Conservation (phyloP, 2,113 vertebrate genomes). For the Emydocephalus ijimae region DNA sequence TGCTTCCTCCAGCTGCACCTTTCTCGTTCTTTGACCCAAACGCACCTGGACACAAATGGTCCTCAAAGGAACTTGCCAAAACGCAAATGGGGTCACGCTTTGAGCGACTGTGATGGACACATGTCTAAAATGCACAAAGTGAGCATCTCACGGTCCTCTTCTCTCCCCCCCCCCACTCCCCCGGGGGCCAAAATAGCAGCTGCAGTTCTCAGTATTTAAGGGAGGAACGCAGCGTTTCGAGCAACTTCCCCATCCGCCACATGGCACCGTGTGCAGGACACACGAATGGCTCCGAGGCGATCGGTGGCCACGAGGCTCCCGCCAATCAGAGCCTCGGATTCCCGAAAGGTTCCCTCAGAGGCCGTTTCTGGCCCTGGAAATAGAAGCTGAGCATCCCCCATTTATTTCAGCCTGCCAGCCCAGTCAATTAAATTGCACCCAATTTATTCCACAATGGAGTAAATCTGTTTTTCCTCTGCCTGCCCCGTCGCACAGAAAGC, state of each 20-base stretch:
- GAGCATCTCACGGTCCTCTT: background rate
- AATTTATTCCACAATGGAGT: background rate
- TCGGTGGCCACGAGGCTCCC: background rate
- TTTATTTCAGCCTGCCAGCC: background rate
- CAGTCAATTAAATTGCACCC: background rate
- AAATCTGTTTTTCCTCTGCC: background rate
- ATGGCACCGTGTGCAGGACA: background rate
- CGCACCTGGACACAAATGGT: background rate
- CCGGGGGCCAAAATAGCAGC: background rate
- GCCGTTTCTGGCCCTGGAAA: background rate
- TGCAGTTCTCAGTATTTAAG: background rate
- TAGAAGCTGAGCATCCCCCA: background rate
- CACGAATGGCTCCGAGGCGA: background rate
- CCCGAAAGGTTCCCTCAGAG: background rate
- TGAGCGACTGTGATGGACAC: background rate
- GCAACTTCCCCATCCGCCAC: no score
- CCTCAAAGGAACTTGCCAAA: background rate
- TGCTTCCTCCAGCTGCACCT: fast-evolving
- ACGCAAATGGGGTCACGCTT: background rate
- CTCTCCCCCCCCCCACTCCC: no score
- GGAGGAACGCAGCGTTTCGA: background rate
- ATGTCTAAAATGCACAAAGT: background rate
- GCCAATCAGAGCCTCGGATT: background rate
- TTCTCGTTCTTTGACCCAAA: background rate
- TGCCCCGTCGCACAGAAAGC: background rate